Evolutionary conservation across 2,797 vertebrate species (phyloP).

Genomic region (Crax fasciolata): DNA sequence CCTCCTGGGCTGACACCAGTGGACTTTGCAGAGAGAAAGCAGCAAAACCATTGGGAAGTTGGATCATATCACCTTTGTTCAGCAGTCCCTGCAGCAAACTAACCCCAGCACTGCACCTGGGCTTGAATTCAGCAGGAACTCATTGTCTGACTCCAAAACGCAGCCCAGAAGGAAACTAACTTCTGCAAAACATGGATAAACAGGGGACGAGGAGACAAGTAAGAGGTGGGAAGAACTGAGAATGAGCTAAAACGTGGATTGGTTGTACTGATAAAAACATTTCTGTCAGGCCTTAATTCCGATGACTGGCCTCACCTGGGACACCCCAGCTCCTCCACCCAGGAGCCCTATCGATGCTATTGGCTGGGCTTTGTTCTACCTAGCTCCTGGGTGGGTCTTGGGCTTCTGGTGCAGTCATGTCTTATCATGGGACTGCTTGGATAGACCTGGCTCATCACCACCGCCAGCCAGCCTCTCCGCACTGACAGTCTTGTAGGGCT

Average conservation of each 20-base stretch:
- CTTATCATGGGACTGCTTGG: not conserved
- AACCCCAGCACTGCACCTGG: not conserved
- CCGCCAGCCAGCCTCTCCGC: not conserved
- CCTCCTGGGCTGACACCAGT: not conserved
- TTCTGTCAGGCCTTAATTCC: not conserved
- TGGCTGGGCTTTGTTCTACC: not conserved
- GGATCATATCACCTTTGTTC: not conserved
- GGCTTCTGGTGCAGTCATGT: not conserved
- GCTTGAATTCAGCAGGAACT: not conserved
- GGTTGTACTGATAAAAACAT: not conserved
- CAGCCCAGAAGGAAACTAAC: not conserved
- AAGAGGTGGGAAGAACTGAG: not conserved
- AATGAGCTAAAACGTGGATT: not conserved
- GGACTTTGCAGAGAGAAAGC: not conserved
- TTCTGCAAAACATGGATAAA: not conserved
- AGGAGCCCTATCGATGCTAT: not conserved
- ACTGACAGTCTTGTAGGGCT: fast-evolving
- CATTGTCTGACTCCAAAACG: not conserved
- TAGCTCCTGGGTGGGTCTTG: not conserved
- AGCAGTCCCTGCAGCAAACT: not conserved
- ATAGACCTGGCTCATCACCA: not conserved
- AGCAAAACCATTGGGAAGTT: not conserved
- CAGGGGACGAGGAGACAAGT: not conserved
- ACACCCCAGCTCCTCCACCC: fast-evolving
- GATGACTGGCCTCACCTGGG: not conserved